These are phyloP conservation scores for Acipenser transmontanus DNA, from an alignment of 2,797 vertebrate species.

Conservation along the genomic window DNA sequence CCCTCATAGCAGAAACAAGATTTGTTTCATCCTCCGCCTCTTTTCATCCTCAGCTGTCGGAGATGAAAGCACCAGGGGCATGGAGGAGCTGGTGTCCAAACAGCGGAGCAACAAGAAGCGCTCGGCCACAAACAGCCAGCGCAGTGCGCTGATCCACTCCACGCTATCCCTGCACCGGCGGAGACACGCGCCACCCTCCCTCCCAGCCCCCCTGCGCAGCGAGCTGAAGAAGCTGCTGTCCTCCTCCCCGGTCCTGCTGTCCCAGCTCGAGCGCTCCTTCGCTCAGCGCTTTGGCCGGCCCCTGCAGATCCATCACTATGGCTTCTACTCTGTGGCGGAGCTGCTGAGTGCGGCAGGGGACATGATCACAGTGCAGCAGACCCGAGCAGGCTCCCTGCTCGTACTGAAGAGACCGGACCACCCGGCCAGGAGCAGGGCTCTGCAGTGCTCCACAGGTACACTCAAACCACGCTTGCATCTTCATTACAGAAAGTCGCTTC, in stretches of 20 bases:
- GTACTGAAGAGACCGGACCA: conserved; percentile 43
- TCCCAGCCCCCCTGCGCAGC: conserved; percentile 66
- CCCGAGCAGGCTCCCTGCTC: conserved; percentile 68
- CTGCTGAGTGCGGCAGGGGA: conserved; percentile 65
- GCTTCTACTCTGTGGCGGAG: conserved; percentile 73
- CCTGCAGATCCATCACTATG: conserved; percentile 61
- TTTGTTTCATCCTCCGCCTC: neutral
- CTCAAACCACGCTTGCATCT: too few species aligned
- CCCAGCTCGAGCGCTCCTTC: conserved; percentile 68
- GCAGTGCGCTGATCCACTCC: neutral
- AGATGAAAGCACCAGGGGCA: conserved; percentile 65
- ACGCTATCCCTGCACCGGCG: conserved; percentile 41
- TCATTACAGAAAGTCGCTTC: too few species aligned
- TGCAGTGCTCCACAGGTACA: too few species aligned
- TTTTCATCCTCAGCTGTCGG: conserved; percentile 58
- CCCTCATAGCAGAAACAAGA: neutral
- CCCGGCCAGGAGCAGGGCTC: too few species aligned
- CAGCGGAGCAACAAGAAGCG: conserved; percentile 52
- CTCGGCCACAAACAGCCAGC: neutral
- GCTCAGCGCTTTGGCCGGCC: conserved; percentile 57
- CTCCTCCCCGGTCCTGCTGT: conserved; percentile 65
- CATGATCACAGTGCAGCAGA: conserved; percentile 60
- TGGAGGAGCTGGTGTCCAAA: conserved; percentile 69
- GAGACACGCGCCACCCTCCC: conserved; percentile 40
- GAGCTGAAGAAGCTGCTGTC: conserved; percentile 72